Evolutionary conservation across 1,140 invertebrate genomes (phyloP).

Genomic region (Conus betulinus): DNA sequence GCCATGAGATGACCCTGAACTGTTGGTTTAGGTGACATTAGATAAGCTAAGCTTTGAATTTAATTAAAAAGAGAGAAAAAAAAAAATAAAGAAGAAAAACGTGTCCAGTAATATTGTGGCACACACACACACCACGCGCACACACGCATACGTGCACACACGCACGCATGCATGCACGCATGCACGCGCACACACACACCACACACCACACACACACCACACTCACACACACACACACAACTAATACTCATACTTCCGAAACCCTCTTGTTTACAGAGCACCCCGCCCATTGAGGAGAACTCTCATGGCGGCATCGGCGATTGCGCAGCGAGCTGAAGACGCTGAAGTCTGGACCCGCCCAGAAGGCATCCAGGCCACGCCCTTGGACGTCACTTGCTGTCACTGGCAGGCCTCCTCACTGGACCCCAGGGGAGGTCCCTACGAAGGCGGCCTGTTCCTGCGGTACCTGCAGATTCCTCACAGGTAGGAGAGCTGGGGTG

Average conservation of each 20-base stretch:
- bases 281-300: slow-evolving; percentile 72
- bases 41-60: not conserved
- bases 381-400: slow-evolving; percentile 82
- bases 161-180: too few relatives aligned
- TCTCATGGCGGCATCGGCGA: slow-evolving; percentile 73
- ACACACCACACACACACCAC: not conserved
- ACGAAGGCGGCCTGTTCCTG: slow-evolving; percentile 80
- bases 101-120: too few relatives aligned
- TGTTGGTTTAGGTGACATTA: too few relatives aligned
- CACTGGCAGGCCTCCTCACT: slow-evolving; percentile 75
- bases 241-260: too few relatives aligned
- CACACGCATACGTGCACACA: too few relatives aligned
- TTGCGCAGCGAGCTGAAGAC: slow-evolving; percentile 73
- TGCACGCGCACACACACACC: too few relatives aligned
- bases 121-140: too few relatives aligned
- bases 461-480: slow-evolving; percentile 89
- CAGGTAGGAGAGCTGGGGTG: slow-evolving; percentile 76
- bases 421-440: slow-evolving; percentile 75
- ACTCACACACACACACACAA: not conserved
- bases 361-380: slow-evolving; percentile 92
- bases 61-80: too few relatives aligned
- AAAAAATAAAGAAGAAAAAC: too few relatives aligned
- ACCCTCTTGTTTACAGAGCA: slow-evolving; percentile 63
- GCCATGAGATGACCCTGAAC: too few relatives aligned
- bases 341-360: slow-evolving; percentile 85